Conservation (phyloP, 2,113 vertebrate species). For the Casuarius casuarius region DNA sequence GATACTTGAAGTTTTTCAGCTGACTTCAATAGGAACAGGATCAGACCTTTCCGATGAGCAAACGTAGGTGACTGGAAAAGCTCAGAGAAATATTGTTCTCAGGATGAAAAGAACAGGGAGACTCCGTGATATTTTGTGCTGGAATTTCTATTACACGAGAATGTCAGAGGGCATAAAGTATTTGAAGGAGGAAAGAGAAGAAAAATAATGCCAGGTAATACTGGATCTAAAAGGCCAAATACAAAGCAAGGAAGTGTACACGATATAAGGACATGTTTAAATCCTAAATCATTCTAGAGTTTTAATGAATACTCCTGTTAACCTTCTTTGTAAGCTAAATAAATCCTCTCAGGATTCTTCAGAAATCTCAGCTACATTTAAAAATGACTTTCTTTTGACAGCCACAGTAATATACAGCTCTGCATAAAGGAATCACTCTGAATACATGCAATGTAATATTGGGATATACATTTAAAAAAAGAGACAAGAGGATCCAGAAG, state of each 20-base stretch:
- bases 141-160: conserved; percentile 40
- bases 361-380: not conserved
- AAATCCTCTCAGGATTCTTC: conserved; percentile 42
- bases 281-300: conserved; percentile 16
- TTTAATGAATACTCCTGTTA: conserved; percentile 28
- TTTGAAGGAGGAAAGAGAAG: not conserved
- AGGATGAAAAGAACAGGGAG: conserved; percentile 23
- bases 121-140: conserved; percentile 1
- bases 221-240: not conserved
- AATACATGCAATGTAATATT: conserved; percentile 21
- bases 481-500: conserved; percentile 16
- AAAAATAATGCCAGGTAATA: not conserved
- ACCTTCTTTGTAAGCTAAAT: conserved; percentile 3
- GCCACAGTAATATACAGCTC: not conserved
- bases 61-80: not conserved
- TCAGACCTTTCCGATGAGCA: not conserved
- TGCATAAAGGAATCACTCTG: conserved; percentile 15
- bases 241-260: not conserved
- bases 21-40: not conserved
- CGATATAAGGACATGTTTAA: not conserved
- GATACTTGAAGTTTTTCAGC: conserved; percentile 6
- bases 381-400: conserved; percentile 36
- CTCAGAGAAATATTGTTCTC: conserved; percentile 8
- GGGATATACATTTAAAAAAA: not conserved
- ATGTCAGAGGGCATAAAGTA: not conserved